A percentile compares a stretch with the other conserved stretches of the same genome.
Conservation (phyloP, 2,888 invertebrate genomes). For the Thereva nobilitata region DNA sequence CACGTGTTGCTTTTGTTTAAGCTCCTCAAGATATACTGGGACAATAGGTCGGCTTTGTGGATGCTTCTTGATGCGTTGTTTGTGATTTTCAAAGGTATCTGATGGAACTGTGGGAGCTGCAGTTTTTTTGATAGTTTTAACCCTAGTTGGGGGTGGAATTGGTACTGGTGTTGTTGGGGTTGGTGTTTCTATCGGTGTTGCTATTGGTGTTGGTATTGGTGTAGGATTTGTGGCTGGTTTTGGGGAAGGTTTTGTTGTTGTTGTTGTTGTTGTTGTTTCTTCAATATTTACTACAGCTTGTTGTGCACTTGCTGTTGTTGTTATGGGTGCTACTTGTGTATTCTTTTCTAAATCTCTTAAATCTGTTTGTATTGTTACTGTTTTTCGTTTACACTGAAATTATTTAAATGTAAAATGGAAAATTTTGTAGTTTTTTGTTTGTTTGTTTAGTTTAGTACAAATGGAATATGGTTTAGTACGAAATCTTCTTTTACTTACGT, state of each 20-base stretch:
- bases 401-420: no score
- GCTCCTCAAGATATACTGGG: constrained; percentile 46
- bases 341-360: no score
- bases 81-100: constrained; percentile 48
- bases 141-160: constrained; percentile 38
- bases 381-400: no score
- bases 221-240: no score
- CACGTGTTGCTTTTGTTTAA: constrained; percentile 35
- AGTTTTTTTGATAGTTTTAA: constrained; percentile 39
- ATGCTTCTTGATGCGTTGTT: constrained; percentile 52
- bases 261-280: no score
- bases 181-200: constrained; percentile 45
- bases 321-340: constrained; percentile 13
- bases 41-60: constrained; percentile 52
- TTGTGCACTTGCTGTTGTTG: constrained; percentile 33
- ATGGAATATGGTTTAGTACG: not conserved
- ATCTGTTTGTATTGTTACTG: no score
- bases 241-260: no score
- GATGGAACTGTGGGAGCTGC: constrained; percentile 47
- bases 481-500: constrained; percentile 16
- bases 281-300: no score
- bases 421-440: constrained; percentile 41
- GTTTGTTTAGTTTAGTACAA: no score
- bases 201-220: constrained; percentile 29
- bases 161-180: constrained; percentile 37